phyloP scores from a whole-genome alignment of 1,140 invertebrate species.

The Microplitis demolitor region DNA sequence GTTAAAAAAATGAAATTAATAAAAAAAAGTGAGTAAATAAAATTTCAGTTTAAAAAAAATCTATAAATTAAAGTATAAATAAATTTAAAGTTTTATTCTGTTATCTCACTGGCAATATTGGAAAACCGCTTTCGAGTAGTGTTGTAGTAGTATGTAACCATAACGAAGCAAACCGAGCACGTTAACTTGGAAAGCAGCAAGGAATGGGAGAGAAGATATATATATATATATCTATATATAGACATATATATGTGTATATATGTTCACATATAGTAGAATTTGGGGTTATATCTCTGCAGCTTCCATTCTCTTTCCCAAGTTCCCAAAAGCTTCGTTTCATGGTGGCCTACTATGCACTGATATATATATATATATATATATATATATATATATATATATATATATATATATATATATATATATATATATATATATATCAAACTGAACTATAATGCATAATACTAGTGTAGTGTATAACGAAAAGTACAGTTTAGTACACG shows the following conservation, averaged over 20 bases:
- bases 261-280: no score
- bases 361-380: background rate
- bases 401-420: constrained; percentile 15
- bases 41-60: background rate
- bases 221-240: no score
- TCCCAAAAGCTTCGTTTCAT: background rate
- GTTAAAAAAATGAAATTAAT: no score
- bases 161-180: background rate
- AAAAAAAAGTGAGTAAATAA: no score
- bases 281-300: constrained; percentile 17
- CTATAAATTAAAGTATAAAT: background rate
- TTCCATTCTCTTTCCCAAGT: background rate
- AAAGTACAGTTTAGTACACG: background rate
- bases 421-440: constrained; percentile 8
- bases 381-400: constrained; percentile 1
- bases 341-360: no score
- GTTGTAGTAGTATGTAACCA: background rate
- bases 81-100: background rate
- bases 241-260: no score
- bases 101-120: background rate
- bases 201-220: background rate
- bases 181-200: background rate
- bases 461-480: no score
- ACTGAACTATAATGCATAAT: no score
- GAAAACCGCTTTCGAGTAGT: background rate